Conservation (phyloP, 2,888 invertebrate species). For the Onthophagus sagittarius region DNA sequence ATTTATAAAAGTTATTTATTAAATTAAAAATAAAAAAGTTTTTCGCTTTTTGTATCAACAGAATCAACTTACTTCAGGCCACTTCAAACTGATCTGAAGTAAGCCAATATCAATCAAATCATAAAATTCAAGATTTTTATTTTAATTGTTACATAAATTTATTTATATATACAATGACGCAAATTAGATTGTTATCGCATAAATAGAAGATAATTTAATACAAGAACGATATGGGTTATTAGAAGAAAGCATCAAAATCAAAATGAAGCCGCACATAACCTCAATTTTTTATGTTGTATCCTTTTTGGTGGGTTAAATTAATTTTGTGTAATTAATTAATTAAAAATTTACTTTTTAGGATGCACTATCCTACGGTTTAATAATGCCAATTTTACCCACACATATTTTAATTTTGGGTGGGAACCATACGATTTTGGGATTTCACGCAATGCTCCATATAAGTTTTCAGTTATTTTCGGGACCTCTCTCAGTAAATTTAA, state of each 20-base stretch:
- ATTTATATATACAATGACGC: no score
- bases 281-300: constrained; percentile 14
- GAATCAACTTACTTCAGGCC: no score
- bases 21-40: no score
- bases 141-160: no score
- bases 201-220: no score
- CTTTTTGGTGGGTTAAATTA: constrained; percentile 16
- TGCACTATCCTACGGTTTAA: constrained; percentile 18
- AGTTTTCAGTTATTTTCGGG: constrained; percentile 14
- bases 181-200: no score
- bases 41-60: no score
- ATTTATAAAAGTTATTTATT: no score
- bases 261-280: background rate
- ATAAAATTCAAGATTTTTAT: no score
- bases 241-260: background rate
- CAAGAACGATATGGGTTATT: no score
- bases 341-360: constrained; percentile 10
- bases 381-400: constrained; percentile 18
- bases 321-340: background rate
- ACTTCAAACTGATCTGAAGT: no score
- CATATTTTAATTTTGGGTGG: constrained; percentile 17
- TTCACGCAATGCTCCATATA: constrained; percentile 13
- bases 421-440: constrained; percentile 16
- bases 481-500: constrained; percentile 9
- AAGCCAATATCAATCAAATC: no score